A percentile compares a stretch with the other conserved stretches of the same genome.
phyloP scores from a whole-genome alignment of 1,140 invertebrate genomes.

The Drosophila sechellia region DNA sequence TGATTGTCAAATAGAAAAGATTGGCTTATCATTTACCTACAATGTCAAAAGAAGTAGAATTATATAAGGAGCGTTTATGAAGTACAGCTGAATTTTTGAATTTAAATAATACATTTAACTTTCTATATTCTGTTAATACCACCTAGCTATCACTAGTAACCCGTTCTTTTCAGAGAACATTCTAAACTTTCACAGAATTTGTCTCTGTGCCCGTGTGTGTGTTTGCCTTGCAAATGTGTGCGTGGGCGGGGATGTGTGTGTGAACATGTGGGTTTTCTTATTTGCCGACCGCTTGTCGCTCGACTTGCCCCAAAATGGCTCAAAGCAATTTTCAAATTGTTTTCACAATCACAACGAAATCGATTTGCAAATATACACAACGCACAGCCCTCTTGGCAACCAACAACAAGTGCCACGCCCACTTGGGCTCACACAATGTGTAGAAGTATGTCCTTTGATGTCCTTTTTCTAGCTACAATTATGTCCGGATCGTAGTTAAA shows the following conservation, averaged over 20 bases:
- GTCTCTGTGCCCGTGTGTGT: background rate
- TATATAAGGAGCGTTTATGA: background rate
- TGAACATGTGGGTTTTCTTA: slow-evolving; percentile 32
- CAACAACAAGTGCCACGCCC: slow-evolving; percentile 17
- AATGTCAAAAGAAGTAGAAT: background rate
- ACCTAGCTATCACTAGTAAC: background rate
- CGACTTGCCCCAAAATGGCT: slow-evolving; percentile 67
- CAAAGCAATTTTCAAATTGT: slow-evolving; percentile 80
- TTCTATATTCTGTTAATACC: background rate
- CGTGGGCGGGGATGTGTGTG: slow-evolving; percentile 8
- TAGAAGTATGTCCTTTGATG: slow-evolving; percentile 24
- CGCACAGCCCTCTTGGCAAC: background rate
- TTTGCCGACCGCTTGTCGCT: slow-evolving; percentile 62
- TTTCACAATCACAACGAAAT: slow-evolving; percentile 75
- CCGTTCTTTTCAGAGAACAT: background rate
- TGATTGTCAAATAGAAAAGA: too few species aligned
- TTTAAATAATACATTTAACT: too few species aligned
- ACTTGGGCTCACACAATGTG: background rate
- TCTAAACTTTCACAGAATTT: background rate
- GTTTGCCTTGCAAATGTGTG: background rate
- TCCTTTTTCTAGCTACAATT: slow-evolving; percentile 39
- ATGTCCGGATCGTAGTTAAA: slow-evolving; percentile 43
- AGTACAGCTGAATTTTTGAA: too few species aligned
- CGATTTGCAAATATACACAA: slow-evolving; percentile 63
- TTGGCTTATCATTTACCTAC: too few species aligned